phyloP scores from a whole-genome alignment of 1,140 invertebrate genomes.

The Drosophila kohkoa region DNA sequence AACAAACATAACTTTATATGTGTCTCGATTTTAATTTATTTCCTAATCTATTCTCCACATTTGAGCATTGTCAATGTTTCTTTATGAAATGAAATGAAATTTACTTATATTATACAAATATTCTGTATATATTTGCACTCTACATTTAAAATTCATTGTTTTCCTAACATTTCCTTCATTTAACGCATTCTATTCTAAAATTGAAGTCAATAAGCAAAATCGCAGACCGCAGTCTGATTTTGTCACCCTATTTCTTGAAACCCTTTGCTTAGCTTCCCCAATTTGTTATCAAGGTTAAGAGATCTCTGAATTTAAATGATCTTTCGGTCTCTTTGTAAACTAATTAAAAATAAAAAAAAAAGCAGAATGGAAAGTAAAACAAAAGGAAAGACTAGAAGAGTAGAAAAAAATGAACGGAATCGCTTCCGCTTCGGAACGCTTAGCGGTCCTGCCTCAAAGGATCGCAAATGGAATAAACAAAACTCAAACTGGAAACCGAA shows the following conservation, averaged over 20 bases:
- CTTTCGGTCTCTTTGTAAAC: conserved; percentile 68
- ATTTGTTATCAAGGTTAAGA: conserved; percentile 31
- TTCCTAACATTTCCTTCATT: not conserved
- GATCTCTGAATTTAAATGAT: conserved; percentile 67
- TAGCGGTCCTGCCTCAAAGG: conserved; percentile 59
- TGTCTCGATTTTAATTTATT: not conserved
- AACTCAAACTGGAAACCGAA: conserved; percentile 2
- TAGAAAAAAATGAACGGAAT: conserved; percentile 61
- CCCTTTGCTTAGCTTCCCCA: conserved; percentile 23
- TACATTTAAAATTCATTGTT: too few species aligned
- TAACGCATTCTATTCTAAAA: not conserved
- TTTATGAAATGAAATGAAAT: too few species aligned
- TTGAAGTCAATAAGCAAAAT: conserved; percentile 55
- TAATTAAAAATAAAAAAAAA: conserved; percentile 71
- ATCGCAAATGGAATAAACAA: conserved; percentile 26
- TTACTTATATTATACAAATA: too few species aligned
- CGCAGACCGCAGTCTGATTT: conserved; percentile 38
- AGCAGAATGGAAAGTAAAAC: conserved; percentile 27
- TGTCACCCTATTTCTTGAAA: conserved; percentile 57
- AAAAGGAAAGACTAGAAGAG: conserved; percentile 34
- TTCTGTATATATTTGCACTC: too few species aligned
- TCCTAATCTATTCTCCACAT: too few species aligned
- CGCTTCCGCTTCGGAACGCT: conserved; percentile 54
- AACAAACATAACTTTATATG: not conserved
- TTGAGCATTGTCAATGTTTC: too few species aligned